These are phyloP conservation scores for Pheosia gnoma DNA, from an alignment of 2,888 invertebrate genomes.

Conservation along the genomic window DNA sequence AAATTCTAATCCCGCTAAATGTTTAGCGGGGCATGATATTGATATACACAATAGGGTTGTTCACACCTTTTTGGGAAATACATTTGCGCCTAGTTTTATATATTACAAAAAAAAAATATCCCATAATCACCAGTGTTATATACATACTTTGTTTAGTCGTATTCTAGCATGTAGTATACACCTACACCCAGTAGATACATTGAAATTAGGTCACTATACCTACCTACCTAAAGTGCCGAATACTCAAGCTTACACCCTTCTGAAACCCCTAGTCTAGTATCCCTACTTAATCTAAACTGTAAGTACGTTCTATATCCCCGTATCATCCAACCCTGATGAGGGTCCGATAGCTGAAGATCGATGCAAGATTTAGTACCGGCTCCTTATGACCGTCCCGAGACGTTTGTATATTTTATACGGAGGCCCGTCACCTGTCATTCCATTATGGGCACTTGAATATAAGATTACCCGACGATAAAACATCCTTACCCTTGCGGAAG, in stretches of 20 bases:
- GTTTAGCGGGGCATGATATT: too few relatives aligned
- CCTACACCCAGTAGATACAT: neutral
- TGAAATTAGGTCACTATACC: neutral
- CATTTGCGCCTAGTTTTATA: too few relatives aligned
- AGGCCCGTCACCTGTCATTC: constrained; percentile 49
- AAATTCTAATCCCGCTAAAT: too few relatives aligned
- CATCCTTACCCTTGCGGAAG: constrained; percentile 6
- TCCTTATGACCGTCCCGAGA: constrained; percentile 37
- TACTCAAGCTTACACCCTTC: neutral
- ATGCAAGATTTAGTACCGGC: constrained; percentile 50
- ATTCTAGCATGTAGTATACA: too few relatives aligned
- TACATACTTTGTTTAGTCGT: too few relatives aligned
- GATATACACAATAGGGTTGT: too few relatives aligned
- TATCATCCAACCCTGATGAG: constrained; percentile 39
- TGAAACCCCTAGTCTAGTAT: constrained; percentile 11
- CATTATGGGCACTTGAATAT: constrained; percentile 44
- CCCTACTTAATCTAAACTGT: neutral
- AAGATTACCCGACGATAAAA: constrained; percentile 43
- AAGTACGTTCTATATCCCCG: constrained; percentile 13
- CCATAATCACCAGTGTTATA: neutral
- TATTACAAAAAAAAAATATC: too few relatives aligned
- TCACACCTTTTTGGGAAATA: too few relatives aligned
- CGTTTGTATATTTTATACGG: constrained; percentile 45
- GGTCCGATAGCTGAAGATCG: constrained; percentile 42
- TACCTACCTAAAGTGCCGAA: neutral